A percentile compares a stretch with the other conserved stretches of the same genome.
These are phyloP conservation scores for Melanaphis sacchari DNA, from an alignment of 1,140 invertebrate species.

Conservation along the genomic window DNA sequence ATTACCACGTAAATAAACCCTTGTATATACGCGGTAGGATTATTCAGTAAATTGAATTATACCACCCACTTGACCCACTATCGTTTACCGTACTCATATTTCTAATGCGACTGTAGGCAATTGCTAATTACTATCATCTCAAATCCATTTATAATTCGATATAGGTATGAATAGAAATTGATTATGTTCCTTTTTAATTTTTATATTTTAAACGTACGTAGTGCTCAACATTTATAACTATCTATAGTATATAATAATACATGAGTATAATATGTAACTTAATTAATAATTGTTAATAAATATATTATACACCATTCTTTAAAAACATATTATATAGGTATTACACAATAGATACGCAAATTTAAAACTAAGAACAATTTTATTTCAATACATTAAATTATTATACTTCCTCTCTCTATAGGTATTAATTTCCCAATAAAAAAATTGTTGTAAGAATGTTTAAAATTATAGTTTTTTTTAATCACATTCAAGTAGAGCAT, in stretches of 20 bases:
- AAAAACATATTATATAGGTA: no score
- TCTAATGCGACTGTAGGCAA: neutral
- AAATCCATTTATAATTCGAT: neutral
- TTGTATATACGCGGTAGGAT: neutral
- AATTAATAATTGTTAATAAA: neutral
- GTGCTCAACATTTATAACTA: neutral
- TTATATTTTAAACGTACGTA: neutral
- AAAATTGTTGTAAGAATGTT: neutral
- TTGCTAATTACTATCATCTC: neutral
- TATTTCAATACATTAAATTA: neutral
- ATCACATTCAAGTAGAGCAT: neutral
- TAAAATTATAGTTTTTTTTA: neutral
- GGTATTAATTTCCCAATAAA: neutral
- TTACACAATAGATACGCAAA: neutral
- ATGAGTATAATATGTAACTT: neutral
- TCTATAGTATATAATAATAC: neutral
- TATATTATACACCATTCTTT: no score
- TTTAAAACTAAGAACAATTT: neutral
- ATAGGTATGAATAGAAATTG: neutral
- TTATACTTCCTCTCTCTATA: neutral
- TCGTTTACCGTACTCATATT: conserved; percentile 1
- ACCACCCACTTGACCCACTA: conserved; percentile 17
- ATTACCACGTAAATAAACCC: conserved; percentile 31
- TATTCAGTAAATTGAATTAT: conserved; percentile 41
- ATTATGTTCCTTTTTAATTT: neutral